These are phyloP conservation scores for Disparrhopalites patrizii DNA, from an alignment of 2,888 invertebrate genomes.

Conservation along the genomic window DNA sequence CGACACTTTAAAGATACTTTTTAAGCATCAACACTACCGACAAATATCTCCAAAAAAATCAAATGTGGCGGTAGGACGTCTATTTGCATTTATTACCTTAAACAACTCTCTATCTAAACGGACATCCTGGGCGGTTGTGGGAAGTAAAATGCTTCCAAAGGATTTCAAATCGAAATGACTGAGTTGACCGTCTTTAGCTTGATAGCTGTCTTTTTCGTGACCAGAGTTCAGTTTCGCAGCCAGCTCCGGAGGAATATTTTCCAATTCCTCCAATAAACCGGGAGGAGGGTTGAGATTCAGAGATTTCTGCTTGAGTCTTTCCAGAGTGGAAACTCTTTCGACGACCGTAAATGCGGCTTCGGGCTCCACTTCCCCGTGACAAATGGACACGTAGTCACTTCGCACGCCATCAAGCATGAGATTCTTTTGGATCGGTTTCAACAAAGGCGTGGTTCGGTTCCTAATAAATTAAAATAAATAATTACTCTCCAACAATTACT, in stretches of 20 bases:
- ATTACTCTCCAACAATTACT: too few relatives aligned
- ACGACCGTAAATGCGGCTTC: slow-evolving; percentile 32
- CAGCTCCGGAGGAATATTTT: slow-evolving; percentile 29
- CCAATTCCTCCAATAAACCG: slow-evolving; percentile 40
- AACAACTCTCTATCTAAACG: slow-evolving; percentile 33
- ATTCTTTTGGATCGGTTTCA: slow-evolving; percentile 8
- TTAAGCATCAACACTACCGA: too few relatives aligned
- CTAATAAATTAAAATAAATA: slow-evolving; percentile 8
- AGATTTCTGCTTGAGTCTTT: slow-evolving; percentile 37
- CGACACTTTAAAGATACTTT: too few relatives aligned
- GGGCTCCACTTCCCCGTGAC: slow-evolving; percentile 29
- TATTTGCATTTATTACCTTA: slow-evolving; percentile 23
- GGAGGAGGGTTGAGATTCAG: slow-evolving; percentile 39
- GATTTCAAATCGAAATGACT: slow-evolving; percentile 36
- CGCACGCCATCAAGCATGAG: slow-evolving; percentile 8
- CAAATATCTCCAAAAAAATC: too few relatives aligned
- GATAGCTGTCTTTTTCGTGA: not conserved
- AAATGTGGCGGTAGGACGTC: too few relatives aligned
- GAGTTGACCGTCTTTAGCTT: not conserved
- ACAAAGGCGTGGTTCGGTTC: slow-evolving; percentile 24
- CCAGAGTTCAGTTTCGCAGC: not conserved
- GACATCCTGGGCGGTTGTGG: slow-evolving; percentile 26
- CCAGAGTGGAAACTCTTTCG: slow-evolving; percentile 40
- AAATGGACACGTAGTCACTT: slow-evolving; percentile 37
- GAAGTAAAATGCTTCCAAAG: slow-evolving; percentile 45